Conservation (phyloP, 2,888 invertebrate genomes). For the Andrena minutula region DNA sequence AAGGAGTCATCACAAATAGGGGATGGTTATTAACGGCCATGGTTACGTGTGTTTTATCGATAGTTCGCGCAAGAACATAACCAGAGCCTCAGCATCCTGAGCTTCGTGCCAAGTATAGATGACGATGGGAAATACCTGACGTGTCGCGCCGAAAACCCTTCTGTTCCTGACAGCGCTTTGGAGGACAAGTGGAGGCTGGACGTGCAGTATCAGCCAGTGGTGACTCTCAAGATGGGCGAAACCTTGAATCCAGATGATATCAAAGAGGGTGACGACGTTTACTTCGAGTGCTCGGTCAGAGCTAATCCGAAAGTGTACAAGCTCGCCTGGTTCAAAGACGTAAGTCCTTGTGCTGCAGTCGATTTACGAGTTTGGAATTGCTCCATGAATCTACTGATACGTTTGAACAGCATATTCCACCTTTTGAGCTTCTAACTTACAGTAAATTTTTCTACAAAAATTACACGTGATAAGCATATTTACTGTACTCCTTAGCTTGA, state of each 20-base stretch:
- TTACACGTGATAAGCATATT: no score
- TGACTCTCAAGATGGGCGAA: slow-evolving; percentile 93
- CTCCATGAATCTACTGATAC: not conserved
- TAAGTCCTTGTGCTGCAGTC: slow-evolving; percentile 86
- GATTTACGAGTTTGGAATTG: not conserved
- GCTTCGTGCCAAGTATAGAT: slow-evolving; percentile 93
- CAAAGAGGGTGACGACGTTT: slow-evolving; percentile 95
- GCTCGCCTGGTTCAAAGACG: slow-evolving; percentile 95
- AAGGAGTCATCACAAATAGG: not conserved
- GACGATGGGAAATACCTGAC: slow-evolving; percentile 96
- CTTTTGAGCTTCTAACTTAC: no score
- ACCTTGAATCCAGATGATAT: slow-evolving; percentile 94
- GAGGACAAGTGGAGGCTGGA: slow-evolving; percentile 95
- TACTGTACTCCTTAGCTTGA: no score
- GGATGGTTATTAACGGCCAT: not conserved
- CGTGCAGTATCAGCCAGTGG: slow-evolving; percentile 96
- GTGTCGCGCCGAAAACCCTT: slow-evolving; percentile 95
- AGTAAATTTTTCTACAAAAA: no score
- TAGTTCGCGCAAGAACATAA: slow-evolving; percentile 94
- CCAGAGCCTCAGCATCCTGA: slow-evolving; percentile 92
- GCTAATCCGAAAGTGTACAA: slow-evolving; percentile 94
- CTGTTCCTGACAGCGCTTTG: slow-evolving; percentile 92
- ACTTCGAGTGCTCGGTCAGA: slow-evolving; percentile 94
- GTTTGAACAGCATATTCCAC: no score
- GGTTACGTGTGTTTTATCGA: slow-evolving; percentile 69